phyloP scores from a whole-genome alignment of 53 echinoderm and acorn worm genomes.

The Pentamera pediparva region DNA sequence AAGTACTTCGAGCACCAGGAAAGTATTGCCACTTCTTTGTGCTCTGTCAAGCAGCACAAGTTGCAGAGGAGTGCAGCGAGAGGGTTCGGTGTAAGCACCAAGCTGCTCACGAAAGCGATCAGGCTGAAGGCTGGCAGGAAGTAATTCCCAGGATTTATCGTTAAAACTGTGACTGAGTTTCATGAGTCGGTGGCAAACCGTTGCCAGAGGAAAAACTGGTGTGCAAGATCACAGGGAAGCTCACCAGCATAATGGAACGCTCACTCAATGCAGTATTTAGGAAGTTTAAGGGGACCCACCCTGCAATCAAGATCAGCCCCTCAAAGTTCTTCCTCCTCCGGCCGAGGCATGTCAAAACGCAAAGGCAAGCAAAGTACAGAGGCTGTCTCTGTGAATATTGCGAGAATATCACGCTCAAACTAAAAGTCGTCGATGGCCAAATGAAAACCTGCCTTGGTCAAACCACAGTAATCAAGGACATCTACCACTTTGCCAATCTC shows the following conservation, averaged over 20 bases:
- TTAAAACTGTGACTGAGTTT: too few species aligned
- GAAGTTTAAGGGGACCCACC: neutral
- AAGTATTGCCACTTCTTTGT: neutral
- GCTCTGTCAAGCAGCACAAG: constrained; percentile 24
- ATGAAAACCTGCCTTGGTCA: neutral
- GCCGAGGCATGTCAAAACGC: constrained; percentile 25
- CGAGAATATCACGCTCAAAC: neutral
- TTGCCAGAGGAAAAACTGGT: constrained; percentile 23
- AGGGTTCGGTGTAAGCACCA: constrained; percentile 22
- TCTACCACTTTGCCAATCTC: neutral
- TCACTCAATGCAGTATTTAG: neutral
- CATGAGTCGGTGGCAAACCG: too few species aligned
- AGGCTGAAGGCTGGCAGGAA: neutral
- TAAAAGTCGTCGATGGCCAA: constrained; percentile 5
- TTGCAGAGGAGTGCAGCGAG: constrained; percentile 19
- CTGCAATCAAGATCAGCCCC: neutral
- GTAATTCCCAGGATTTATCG: too few species aligned
- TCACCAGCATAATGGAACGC: neutral
- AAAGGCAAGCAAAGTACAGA: constrained; percentile 10
- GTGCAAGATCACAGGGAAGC: constrained; percentile 19
- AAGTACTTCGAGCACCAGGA: neutral
- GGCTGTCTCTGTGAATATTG: constrained; percentile 33
- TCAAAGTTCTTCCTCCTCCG: constrained; percentile 23
- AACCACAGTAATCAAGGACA: neutral
- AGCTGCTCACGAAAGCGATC: neutral